These are phyloP conservation scores for Amblyteles armatorius DNA, from an alignment of 2,888 invertebrate genomes.

Conservation along the genomic window DNA sequence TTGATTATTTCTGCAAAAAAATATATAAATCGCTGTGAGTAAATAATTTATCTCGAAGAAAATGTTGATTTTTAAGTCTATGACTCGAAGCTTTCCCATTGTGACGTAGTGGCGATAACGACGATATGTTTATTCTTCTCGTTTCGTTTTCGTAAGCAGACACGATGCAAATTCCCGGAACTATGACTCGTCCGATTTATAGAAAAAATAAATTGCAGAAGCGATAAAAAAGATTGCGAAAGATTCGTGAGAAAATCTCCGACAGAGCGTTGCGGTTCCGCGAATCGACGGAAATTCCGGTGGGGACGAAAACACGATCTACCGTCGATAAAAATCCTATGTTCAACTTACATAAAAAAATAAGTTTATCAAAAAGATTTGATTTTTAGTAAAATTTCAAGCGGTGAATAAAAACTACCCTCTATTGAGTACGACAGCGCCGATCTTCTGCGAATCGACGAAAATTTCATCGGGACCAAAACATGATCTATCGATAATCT, in stretches of 20 bases:
- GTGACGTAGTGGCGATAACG: neutral
- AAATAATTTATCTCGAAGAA: conserved; percentile 1
- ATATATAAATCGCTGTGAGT: neutral
- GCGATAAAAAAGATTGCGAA: conserved; percentile 50
- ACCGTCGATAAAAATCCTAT: neutral
- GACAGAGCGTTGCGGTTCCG: neutral
- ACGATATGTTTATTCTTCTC: neutral
- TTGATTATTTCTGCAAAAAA: conserved; percentile 77
- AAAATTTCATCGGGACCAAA: too few relatives aligned
- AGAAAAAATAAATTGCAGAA: conserved; percentile 3
- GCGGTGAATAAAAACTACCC: too few relatives aligned
- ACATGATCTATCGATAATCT: too few relatives aligned
- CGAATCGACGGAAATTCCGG: too few relatives aligned
- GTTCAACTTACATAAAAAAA: too few relatives aligned
- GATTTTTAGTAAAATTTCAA: too few relatives aligned
- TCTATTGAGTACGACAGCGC: too few relatives aligned
- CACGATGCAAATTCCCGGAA: conserved; percentile 35
- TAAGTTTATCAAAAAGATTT: too few relatives aligned
- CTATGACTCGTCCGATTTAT: neutral
- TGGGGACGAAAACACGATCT: neutral
- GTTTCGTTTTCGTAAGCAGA: neutral
- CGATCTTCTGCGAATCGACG: too few relatives aligned
- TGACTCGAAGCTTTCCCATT: neutral
- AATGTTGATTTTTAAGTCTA: neutral
- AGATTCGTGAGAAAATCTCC: conserved; percentile 22